Evolutionary conservation across 2,113 vertebrate species (phyloP), one percentile per base, ranked within the genome.

Genomic region (Dunckerocampus dactyliophorus): DNA sequence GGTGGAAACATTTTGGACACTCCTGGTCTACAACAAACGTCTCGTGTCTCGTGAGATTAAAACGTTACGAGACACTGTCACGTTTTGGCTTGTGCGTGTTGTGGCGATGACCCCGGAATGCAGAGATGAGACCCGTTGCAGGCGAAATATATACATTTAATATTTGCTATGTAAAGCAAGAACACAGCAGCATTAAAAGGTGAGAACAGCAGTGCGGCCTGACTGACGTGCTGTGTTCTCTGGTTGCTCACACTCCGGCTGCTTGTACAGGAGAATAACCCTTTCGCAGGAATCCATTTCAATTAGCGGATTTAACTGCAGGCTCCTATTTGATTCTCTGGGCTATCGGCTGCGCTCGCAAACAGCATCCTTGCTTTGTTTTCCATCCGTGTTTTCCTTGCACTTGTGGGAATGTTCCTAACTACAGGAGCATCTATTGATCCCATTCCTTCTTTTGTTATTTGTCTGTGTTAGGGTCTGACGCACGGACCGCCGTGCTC

Each of bases 221-320:
- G 48, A 21, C 13, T 50, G 48, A 22, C 48, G 7, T 14, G 12
- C 10, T 1, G 6, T 53, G 22, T 53, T 53, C 20, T 3, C 21
- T 24, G 21, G 54, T 16, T 49, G 16, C 17, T 65, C 31, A n/a
- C n/a, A n/a, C n/a, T n/a, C 49, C 46, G 67, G 58, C 52, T 49
- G 45, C 49, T 0, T 14, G 0, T 24, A 66, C 51, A 34, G 31
- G 51, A 64, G 56, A 45, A 56, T 52, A 65, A 46, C 65, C 57
- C 61, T 68, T 66, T 4, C 75, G 67, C 53, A 69, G 51, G n/a
- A 86, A 88, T 88, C 86, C 69, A 88, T 88, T 87, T 82, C 74
- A 89, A 88, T 90, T 88, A 87, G 65, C 65, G 59, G 68, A 72
- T 48, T 63, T 78, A 74, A 83, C 79, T 76, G 64, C 67, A 55